These are phyloP conservation scores for Saccostrea cuccullata DNA, from an alignment of 1,140 invertebrate species.

Conservation along the genomic window DNA sequence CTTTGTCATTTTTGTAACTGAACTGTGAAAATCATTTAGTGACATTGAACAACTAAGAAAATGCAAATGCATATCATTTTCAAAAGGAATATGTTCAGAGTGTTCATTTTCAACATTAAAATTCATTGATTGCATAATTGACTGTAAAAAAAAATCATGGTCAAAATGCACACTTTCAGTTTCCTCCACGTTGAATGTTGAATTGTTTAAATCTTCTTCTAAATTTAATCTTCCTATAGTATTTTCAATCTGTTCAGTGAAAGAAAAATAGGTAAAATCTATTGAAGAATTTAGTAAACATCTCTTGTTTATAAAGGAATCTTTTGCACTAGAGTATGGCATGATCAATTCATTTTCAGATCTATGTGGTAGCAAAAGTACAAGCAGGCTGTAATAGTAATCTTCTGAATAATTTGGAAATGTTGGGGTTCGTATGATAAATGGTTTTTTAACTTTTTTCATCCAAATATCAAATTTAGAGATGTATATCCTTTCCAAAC, in stretches of 20 bases:
- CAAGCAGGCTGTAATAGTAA: conserved; percentile 57
- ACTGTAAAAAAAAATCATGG: too few relatives aligned
- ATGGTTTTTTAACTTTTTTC: conserved; percentile 40
- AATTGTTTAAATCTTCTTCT: background rate
- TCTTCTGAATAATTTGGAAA: conserved; percentile 55
- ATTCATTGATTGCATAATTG: too few relatives aligned
- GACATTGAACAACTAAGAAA: conserved; percentile 45
- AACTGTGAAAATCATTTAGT: conserved; percentile 36
- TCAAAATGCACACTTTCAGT: background rate
- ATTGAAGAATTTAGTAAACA: conserved; percentile 38
- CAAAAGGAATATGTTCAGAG: too few relatives aligned
- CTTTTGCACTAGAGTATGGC: conserved; percentile 1
- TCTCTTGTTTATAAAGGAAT: conserved; percentile 49
- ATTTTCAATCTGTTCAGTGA: conserved; percentile 54
- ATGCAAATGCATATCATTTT: conserved; percentile 10
- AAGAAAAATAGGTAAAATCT: conserved; percentile 33
- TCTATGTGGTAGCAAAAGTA: conserved; percentile 52
- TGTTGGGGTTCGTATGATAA: conserved; percentile 49
- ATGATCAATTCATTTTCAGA: conserved; percentile 40
- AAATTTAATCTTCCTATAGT: conserved; percentile 39
- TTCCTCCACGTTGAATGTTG: too few relatives aligned
- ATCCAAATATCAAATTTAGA: conserved; percentile 36
- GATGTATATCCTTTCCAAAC: conserved; percentile 31
- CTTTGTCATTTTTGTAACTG: background rate
- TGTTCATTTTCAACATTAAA: too few relatives aligned